phyloP scores from a whole-genome alignment of 2,113 vertebrate species.

The Gadus chalcogrammus region DNA sequence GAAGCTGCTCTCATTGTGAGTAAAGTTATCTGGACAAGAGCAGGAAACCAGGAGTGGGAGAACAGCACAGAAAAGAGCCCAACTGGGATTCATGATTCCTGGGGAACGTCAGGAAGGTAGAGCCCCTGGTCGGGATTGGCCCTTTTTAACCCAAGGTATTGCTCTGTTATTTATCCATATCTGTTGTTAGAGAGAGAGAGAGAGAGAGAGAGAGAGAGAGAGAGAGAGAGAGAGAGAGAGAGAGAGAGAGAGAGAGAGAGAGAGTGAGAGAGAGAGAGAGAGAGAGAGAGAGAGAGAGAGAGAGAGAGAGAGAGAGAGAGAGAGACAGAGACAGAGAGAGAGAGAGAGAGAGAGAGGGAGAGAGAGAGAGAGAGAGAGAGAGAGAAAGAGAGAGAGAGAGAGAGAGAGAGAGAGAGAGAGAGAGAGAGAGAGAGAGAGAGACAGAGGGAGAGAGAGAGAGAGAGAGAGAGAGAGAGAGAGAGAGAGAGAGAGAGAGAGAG shows the following conservation, averaged over 20 bases:
- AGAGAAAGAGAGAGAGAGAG: slow-evolving; percentile 2
- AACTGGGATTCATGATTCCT: slow-evolving; percentile 36
- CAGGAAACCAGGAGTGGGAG: slow-evolving; percentile 16
- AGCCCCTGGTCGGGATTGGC: too few relatives aligned
- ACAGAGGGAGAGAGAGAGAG: too few relatives aligned
- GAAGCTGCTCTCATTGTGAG: not conserved
- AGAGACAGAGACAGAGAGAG: not conserved
- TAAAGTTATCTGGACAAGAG: slow-evolving; percentile 22
- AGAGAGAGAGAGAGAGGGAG: not conserved
- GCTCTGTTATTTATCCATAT: not conserved
- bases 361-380: not conserved
- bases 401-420: not conserved
- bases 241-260: not conserved
- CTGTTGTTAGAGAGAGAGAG: not conserved
- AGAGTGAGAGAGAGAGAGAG: not conserved
- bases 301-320: not conserved
- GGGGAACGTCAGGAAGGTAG: too few relatives aligned
- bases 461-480: not conserved
- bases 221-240: slow-evolving; percentile 1
- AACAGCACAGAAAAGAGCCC: slow-evolving; percentile 17
- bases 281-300: not conserved
- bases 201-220: not conserved
- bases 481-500: not conserved
- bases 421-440: not conserved
- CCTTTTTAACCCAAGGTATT: too few relatives aligned